Evolutionary conservation across 2,113 vertebrate species (phyloP), one percentile per base, ranked within the genome.

Genomic region (Indri indri): DNA sequence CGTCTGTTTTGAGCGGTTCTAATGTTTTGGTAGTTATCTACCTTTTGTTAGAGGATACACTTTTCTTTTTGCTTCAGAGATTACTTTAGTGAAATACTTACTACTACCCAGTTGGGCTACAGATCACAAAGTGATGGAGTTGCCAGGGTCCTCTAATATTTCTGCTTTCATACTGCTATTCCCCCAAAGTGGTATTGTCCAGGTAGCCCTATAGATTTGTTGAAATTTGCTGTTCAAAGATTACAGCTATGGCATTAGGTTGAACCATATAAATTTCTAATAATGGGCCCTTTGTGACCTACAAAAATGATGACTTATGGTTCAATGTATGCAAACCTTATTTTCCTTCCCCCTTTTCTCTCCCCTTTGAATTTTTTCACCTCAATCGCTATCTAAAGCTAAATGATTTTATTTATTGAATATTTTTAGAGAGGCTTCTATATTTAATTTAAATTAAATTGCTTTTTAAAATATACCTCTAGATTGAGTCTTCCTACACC

Each of bases 21-120:
- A 27, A 10, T 54, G 37, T 86, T 37, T 66, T 6, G 17, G 27
- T 13, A 42, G 37, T 94, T 91, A 50, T 68, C 30, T 68, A 82
- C 20, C 8, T 94, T 88, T 57, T 30, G 0, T 45, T 71, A 34
- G 27, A 81, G 25, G 59, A 76, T 27, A 92, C 8, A 50, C 65
- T 63, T 89, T 52, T 6, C 23, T 68, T 90, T 84, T 84, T 95
- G 82, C 73, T 82, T 94, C 79, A 65, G 73, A 86, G 65, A 77
- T 45, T 27, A 65, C 17, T 8, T 42, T 37, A 59, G 45, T 66
- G 25, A 82, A 87, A 89, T 47, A 68, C 14, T 2, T 59, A 30
- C 52, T 95, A 65, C 70, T 83, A 32, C 57, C n/a, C 63, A 42
- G 77, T 20, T 76, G 25, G 61, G n/a, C 42, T 88, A 80, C 25